These are phyloP conservation scores for Smutsia temminckii DNA, from an alignment of 2,797 vertebrate genomes.

Conservation along the genomic window DNA sequence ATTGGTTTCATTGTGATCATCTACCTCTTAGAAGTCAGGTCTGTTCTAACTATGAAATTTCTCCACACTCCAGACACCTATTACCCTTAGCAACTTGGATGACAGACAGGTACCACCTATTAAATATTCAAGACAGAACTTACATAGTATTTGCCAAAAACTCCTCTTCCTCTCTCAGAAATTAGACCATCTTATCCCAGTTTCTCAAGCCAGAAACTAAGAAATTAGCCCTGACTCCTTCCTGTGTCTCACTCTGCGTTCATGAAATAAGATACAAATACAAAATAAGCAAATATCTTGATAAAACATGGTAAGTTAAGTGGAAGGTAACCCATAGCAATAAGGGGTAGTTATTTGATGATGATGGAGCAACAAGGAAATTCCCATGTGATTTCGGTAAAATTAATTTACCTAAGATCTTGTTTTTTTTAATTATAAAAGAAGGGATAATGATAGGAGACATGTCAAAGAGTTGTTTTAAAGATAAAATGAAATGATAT, in stretches of 20 bases:
- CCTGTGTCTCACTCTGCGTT: background rate
- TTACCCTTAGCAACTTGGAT: background rate
- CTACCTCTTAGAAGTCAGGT: background rate
- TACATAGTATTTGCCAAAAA: background rate
- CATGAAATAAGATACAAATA: background rate
- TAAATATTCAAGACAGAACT: background rate
- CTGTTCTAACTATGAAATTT: background rate
- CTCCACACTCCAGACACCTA: background rate
- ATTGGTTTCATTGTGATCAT: background rate
- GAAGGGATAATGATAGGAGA: background rate
- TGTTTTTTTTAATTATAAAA: background rate
- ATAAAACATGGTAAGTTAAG: background rate
- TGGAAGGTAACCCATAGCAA: background rate
- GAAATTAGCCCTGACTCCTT: background rate
- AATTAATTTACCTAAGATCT: background rate
- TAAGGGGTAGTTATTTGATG: background rate
- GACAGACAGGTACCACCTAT: background rate
- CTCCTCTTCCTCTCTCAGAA: background rate
- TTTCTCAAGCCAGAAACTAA: slow-evolving; percentile 1
- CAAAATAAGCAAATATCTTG: background rate
- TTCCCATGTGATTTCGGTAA: background rate
- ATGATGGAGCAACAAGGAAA: background rate
- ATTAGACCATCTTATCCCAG: background rate
- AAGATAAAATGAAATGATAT: background rate
- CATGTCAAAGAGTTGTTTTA: background rate